Base-by-base conservation (phyloP, 2,797 vertebrate species). In the Hybognathus amarus region DNA sequence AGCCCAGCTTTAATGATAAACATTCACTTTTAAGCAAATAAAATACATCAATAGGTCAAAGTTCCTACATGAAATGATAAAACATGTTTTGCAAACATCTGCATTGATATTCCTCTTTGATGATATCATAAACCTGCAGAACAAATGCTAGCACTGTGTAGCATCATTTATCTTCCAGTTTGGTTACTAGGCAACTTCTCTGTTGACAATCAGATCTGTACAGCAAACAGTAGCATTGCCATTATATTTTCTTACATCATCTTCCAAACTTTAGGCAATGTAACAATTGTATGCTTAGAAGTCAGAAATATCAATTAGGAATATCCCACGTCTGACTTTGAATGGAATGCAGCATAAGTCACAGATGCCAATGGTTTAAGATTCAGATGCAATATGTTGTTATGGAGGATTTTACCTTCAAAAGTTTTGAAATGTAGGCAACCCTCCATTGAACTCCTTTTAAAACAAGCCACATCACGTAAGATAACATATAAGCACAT, bases 301-400 rank as follows among this genome's bases (percentile, higher is more conserved):
- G 4, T 42, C 11, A 0, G 11, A 80, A 38, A 71, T 69, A 13
- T 40, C 1, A 42, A 59, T n/a, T 70, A 69, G 66, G 15, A 69
- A 68, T 27, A 18, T 70, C 11, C 24, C 50, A 56, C 12, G 17
- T 47, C 24, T 24, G 68, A 47, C 52, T 73, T 81, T 2, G 15
- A 63, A 74, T 81, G 79, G 79, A 81, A 81, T 2, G 79, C 42
- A 81, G 42, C 40, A 45, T 74, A 27, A 63, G 11, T 52, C 22
- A 61, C 5, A 12, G 42, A 81, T 38, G 54, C 54, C 20, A 63
- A 20, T 33, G 9, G 54, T 63, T 81, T 12, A 73, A 70, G 68
- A 73, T 71, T 81, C 79, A 73, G 18, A 71, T 73, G 79, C 79
- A 81, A 81, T 81, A 81, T n/a, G 54, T 27, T n/a, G 54, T 80